Conservation (phyloP, 2,888 invertebrate species). For the Pedicia rivosa region DNA sequence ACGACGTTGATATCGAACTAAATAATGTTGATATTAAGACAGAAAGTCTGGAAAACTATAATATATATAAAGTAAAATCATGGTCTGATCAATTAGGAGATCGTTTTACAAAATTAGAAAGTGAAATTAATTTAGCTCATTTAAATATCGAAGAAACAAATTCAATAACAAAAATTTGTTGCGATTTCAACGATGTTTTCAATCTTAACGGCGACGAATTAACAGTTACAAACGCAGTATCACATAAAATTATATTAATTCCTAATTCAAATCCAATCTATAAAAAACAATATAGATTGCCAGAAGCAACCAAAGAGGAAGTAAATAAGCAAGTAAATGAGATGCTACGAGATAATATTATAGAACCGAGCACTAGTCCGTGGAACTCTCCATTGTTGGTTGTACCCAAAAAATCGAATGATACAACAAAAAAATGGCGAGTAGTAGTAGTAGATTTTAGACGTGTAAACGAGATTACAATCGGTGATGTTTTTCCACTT, state of each 20-base stretch:
- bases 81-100: background rate
- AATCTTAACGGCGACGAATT: background rate
- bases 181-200: background rate
- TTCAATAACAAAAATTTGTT: background rate
- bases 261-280: background rate
- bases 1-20: background rate
- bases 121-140: background rate
- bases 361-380: no score
- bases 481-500: conserved; percentile 7
- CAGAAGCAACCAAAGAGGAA: background rate
- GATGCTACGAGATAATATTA: no score
- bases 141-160: background rate
- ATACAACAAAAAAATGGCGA: conserved; percentile 9
- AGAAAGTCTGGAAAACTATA: background rate
- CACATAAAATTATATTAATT: background rate
- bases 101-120: background rate
- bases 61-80: background rate
- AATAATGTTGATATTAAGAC: background rate
- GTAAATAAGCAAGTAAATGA: no score
- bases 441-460: conserved; percentile 13
- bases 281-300: background rate
- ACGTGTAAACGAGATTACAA: conserved; percentile 10
- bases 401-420: no score
- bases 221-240: background rate
- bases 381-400: no score